Base-by-base conservation (phyloP, 2,888 invertebrate genomes). In the Cephus sareptanus region DNA sequence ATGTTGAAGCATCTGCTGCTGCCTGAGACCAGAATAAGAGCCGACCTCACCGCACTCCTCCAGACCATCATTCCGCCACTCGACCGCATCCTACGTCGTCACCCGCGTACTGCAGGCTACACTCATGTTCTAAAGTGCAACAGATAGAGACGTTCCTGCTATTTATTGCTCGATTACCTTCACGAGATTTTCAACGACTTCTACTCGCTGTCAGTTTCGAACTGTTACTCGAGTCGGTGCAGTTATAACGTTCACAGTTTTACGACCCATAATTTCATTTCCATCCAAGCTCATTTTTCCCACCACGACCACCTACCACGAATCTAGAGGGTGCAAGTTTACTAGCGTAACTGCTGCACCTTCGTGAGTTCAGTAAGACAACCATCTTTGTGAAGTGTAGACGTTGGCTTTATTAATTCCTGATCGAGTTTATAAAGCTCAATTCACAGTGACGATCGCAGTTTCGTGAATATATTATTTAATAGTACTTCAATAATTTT, bases 121-220 rank as follows among this genome's bases (percentile, higher is more conserved):
- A 75, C 71, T 35, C 75, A 34, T 69, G 75, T 77, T 81, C 76
- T 78, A 77, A 81, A 80, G 80, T 81, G 79, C 80, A 79, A 73
- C 74, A 69, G 56, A 56, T 56, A 56, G 56, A 56, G 56, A 23
- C 23, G 56, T 9, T 23, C 56, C 56, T 56, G 56, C 56, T 56
- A 56, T 23, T 56, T 56, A 56, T 56, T 56, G 56, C 15, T 76
- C 75, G 76, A 74, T 40, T 70, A 76, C 70, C n/a, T 79, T 80
- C 34, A 56, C 79, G 76, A 78, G 77, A 75, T 73, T 75, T 37
- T 77, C 70, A 56, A 56, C 56, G 6, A 56, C 56, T 56, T 23
- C 23, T 23, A 15, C 40, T 56, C 23, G 1, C 9, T 56, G 56
- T 23, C 23, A 56, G 56, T 56, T 56, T 23, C 9, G 23, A 9